Evolutionary conservation across 2,797 vertebrate genomes (phyloP), one percentile per base, ranked within the genome.

Genomic region (Premnoplex brunnescens): DNA sequence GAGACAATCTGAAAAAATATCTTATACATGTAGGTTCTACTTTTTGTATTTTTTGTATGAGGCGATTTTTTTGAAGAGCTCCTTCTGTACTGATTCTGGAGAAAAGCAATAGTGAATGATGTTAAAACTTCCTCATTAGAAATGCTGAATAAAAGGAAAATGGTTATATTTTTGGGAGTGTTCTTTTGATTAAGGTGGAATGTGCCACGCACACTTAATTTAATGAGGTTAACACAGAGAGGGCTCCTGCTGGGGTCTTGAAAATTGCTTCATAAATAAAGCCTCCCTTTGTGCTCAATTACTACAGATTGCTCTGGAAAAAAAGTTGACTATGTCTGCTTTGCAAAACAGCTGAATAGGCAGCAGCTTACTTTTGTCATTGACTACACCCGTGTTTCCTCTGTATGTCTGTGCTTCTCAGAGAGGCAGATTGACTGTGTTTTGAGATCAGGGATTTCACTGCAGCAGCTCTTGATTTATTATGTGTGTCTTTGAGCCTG

Each of bases 121-220:
- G 30, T 69, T 56, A 87, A 54, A 28, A 69, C 14, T 84, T 71
- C 58, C 46, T 28, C 36, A 24, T 19, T 44, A 34, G 32, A 88
- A 96, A 73, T 82, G 81, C 73, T 82, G 77, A 85, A 54, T 68
- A 52, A 83, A 77, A 72, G 19, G 66, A 89, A 94, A 85, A 41
- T 43, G 20, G 46, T 85, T 92, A 36, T 64, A 63, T 76, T 91
- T 94, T 41, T 26, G 78, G 95, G 91, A 96, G 91, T 91, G 76
- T 52, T 63, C 27, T 59, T 89, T 84, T 88, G 74, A 91, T 94
- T 88, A 94, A 80, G 56, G 32, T 86, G 83, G 80, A 97, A 96
- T 94, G 88, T 93, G 82, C 72, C 52, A 44, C 0, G 0, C 26
- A 75, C 19, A 21, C 9, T 54, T 74, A 78, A 77, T 88, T 93